Evolutionary conservation across 2,888 invertebrate species (phyloP), one percentile per base, ranked within the genome.

Genomic region (Laothoe populi): DNA sequence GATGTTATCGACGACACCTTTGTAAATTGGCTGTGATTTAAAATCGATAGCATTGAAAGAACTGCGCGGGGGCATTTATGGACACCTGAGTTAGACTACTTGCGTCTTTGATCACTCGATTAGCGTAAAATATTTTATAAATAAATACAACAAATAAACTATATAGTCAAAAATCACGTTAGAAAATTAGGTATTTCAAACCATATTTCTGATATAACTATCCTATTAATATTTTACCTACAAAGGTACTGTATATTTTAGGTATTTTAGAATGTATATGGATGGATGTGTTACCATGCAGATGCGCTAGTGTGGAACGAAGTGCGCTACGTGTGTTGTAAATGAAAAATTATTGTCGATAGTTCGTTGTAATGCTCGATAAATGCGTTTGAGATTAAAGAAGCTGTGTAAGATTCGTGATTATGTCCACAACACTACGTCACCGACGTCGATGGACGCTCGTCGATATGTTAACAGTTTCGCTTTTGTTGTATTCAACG

Each of bases 331-430:
- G 48, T 31, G 31, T 31, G 31, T 26, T 19, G 49, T 49, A 49
- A 49, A 49, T 49, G 49, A 46, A 23, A 26, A 49, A 31, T 26
- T 49, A 49, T 31, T 49, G 49, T 49, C 26, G 49, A 49, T 49
- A 49, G 49, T 49, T 49, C 26, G 49, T 49, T 26, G 26, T 31
- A 31, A 49, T 49, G 49, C 49, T 49, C 49, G 49, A 49, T 49
- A 49, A 49, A 49, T 49, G 26, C 26, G 49, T 49, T 31, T 49
- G 49, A 49, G 49, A 49, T 49, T 49, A 49, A 46, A 10, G 31
- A 49, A 26, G 49, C 49, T 49, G 26, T 49, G 31, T 26, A 49
- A 49, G 26, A 31, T n/a, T 49, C 49, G 49, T 49, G 49, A 49
- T 49, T 49, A 49, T 16, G 16, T 10, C 8, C 31, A 8, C 49